Percentiles rank a stretch among this genome's conserved stretches.
phyloP scores from a whole-genome alignment of 2,113 vertebrate genomes.

The Lasiurus borealis region DNA sequence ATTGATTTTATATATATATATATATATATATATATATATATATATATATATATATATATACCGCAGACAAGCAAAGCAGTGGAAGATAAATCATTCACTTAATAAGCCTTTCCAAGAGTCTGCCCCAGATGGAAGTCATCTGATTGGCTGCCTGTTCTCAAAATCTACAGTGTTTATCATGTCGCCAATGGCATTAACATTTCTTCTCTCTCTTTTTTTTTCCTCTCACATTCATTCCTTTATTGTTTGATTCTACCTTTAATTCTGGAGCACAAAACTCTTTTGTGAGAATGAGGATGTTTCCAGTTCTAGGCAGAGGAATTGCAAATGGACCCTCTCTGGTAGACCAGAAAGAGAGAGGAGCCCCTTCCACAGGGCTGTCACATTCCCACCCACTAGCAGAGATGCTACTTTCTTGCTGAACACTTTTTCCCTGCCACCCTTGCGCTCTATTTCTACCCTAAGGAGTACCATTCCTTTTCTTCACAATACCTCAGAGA shows the following conservation, averaged over 20 bases:
- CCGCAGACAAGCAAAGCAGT: not conserved
- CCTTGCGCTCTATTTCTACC: not conserved
- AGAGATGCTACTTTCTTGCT: not conserved
- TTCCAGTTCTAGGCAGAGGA: not conserved
- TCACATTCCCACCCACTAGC: not conserved
- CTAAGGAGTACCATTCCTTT: not conserved
- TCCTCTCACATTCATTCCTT: not conserved
- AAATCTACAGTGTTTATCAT: conserved; percentile 42
- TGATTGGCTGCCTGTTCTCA: not conserved
- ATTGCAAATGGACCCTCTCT: not conserved
- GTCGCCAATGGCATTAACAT: not conserved
- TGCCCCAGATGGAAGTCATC: not conserved
- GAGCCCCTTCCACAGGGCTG: not conserved
- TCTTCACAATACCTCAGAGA: not conserved
- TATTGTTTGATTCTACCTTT: conserved; percentile 2
- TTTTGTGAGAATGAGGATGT: not conserved
- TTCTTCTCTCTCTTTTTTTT: not conserved
- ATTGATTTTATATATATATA: too few relatives aligned
- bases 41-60: too few relatives aligned
- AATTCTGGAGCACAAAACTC: not conserved
- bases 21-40: too few relatives aligned
- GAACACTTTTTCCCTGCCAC: not conserved
- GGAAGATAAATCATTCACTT: not conserved
- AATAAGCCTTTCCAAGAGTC: conserved; percentile 31
- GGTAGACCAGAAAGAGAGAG: not conserved